Conservation (phyloP, 2,113 vertebrate genomes). For the Albula glossodonta region DNA sequence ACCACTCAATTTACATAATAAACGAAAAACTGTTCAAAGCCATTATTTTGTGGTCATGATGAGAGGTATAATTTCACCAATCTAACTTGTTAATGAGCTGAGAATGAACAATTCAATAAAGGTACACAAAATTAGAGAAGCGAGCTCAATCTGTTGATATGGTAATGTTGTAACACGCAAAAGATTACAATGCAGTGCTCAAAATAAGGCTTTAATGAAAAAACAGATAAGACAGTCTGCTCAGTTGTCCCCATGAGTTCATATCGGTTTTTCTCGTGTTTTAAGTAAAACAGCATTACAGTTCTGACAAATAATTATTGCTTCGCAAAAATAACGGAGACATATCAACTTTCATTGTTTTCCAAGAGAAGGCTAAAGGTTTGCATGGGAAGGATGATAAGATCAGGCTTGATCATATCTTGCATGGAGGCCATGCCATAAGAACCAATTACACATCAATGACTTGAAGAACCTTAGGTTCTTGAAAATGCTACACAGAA, state of each 20-base stretch:
- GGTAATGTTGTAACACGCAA: not conserved
- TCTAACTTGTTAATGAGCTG: conserved; percentile 66
- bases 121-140: conserved; percentile 47
- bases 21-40: not conserved
- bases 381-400: not conserved
- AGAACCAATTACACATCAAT: not conserved
- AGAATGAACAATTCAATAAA: conserved; percentile 71
- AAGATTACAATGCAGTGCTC: not conserved
- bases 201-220: not conserved
- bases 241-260: not conserved
- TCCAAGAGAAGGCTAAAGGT: not conserved
- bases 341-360: not conserved
- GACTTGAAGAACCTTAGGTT: not conserved
- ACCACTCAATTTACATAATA: not conserved
- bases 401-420: not conserved
- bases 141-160: not conserved
- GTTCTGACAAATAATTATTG: not conserved
- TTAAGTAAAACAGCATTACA: not conserved
- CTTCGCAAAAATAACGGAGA: not conserved
- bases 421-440: not conserved
- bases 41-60: not conserved
- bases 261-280: not conserved
- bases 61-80: not conserved
- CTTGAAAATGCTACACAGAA: not conserved
- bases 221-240: not conserved